A percentile compares a stretch with the other conserved stretches of the same genome.
phyloP scores from a whole-genome alignment of 1,140 invertebrate species.

The Eupristina koningsbergeri region DNA sequence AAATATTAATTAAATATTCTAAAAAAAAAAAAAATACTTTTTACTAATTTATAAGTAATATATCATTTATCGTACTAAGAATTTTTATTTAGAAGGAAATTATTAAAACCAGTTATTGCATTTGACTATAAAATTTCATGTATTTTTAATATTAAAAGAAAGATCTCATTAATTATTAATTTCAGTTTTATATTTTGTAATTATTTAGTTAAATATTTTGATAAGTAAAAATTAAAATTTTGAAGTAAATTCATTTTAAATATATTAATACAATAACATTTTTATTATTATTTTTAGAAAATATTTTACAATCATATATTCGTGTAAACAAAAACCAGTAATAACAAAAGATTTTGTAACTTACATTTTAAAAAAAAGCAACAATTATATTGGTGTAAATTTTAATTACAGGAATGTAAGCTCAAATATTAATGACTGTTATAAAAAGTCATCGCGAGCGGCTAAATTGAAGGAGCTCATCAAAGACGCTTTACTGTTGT shows the following conservation, averaged over 20 bases:
- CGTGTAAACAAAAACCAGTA: neutral
- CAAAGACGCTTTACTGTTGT: constrained; percentile 70
- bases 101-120: too few species aligned
- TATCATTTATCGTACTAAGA: too few species aligned
- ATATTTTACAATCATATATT: neutral
- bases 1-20: too few species aligned
- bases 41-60: too few species aligned
- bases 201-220: neutral
- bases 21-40: too few species aligned
- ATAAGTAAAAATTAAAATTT: neutral
- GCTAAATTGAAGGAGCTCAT: constrained; percentile 70
- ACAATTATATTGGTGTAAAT: constrained; percentile 7
- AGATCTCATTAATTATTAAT: neutral
- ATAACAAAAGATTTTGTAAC: constrained; percentile 27
- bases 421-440: constrained; percentile 65
- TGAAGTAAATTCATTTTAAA: neutral
- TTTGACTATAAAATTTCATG: too few species aligned
- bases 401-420: constrained; percentile 69
- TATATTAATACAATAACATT: neutral
- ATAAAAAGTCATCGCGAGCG: constrained; percentile 66
- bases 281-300: neutral
- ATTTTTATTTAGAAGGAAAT: too few species aligned
- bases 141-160: neutral
- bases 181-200: neutral
- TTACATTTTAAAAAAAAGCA: neutral